These are phyloP conservation scores for Chloromyia formosa DNA, from an alignment of 2,888 invertebrate species.

Conservation along the genomic window DNA sequence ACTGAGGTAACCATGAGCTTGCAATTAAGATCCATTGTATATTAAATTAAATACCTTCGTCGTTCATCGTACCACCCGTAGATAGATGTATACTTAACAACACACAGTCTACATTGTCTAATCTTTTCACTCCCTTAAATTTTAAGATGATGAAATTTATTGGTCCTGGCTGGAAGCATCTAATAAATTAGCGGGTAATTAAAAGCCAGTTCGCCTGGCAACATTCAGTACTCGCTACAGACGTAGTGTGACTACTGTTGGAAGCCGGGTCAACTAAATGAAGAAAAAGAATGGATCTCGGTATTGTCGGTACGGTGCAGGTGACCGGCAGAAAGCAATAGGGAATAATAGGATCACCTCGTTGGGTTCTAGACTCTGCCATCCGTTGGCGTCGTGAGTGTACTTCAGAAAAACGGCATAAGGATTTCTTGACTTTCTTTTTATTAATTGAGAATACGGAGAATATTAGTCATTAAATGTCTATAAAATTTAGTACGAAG, in stretches of 20 bases:
- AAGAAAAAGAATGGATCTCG: too few relatives aligned
- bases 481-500: background rate
- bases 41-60: conserved; percentile 7
- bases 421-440: conserved; percentile 16
- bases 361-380: background rate
- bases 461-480: background rate
- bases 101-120: background rate
- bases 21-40: background rate
- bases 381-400: background rate
- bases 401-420: background rate
- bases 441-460: background rate
- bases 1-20: background rate
- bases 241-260: background rate
- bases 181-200: conserved; percentile 42
- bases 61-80: background rate
- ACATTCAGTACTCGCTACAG: too few relatives aligned
- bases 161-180: conserved; percentile 20
- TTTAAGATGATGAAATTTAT: conserved; percentile 27
- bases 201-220: conserved; percentile 17
- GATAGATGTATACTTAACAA: too few relatives aligned
- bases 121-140: conserved; percentile 12
- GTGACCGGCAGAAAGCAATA: background rate
- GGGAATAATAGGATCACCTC: background rate
- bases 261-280: background rate
- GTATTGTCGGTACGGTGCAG: too few relatives aligned